Conservation (phyloP, 2,797 vertebrate species). For the Epinephelus awoara region DNA sequence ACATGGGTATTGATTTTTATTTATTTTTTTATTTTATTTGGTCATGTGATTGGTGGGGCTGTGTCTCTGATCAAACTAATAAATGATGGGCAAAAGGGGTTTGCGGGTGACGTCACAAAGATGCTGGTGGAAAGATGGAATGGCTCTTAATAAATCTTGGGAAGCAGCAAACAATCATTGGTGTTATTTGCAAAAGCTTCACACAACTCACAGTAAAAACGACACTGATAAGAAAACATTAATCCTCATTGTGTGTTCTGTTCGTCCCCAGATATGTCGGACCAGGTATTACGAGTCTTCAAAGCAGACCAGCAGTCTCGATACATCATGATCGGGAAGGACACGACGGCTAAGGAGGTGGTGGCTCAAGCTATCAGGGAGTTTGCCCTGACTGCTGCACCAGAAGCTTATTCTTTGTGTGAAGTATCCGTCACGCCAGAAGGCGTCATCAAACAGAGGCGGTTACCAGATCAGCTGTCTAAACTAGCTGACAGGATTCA, state of each 20-base stretch:
- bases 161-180: neutral
- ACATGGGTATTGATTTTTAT: conserved; percentile 22
- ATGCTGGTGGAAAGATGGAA: conserved; percentile 1
- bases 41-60: conserved; percentile 12
- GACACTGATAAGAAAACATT: neutral
- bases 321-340: conserved; percentile 99
- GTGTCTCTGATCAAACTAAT: conserved; percentile 42
- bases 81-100: conserved; percentile 7
- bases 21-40: conserved; percentile 1
- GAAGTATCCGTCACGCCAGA: conserved; percentile 98
- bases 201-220: neutral
- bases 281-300: conserved; percentile 97
- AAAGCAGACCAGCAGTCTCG: conserved; percentile 99
- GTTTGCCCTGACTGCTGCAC: conserved; percentile 93
- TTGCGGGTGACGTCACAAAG: neutral
- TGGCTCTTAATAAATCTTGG: neutral
- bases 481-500: conserved; percentile 99
- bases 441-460: conserved; percentile 97
- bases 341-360: conserved; percentile 98
- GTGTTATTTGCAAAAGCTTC: neutral
- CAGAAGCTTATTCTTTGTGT: conserved; percentile 95
- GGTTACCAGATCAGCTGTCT: conserved; percentile 97
- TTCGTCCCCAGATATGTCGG: conserved; percentile 90
- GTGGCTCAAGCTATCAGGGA: conserved; percentile 97
- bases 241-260: neutral